phyloP scores from a whole-genome alignment of 2,888 invertebrate genomes.

The Conchocele bisecta region DNA sequence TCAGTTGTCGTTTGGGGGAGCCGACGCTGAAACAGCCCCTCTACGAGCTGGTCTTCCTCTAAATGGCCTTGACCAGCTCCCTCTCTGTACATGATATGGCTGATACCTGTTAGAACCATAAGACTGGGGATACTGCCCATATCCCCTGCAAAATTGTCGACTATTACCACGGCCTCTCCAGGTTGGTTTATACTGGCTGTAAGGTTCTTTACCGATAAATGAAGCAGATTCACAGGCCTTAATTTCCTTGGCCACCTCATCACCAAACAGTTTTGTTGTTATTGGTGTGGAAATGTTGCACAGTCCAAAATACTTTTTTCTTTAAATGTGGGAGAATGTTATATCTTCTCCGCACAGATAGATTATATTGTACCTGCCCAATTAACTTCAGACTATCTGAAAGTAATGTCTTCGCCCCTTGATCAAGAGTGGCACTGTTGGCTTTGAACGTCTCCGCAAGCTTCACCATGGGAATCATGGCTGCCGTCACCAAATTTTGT shows the following conservation, averaged over 20 bases:
- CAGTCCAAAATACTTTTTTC: background rate
- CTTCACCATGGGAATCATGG: slow-evolving; percentile 2
- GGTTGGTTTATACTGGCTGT: background rate
- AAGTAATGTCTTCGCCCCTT: background rate
- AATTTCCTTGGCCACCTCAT: background rate
- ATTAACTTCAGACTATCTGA: background rate
- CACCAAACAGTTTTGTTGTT: slow-evolving; percentile 1
- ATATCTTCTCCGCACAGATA: background rate
- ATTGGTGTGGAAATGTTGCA: background rate
- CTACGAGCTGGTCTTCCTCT: too few relatives aligned
- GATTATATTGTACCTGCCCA: background rate
- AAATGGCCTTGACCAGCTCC: background rate
- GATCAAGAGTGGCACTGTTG: background rate
- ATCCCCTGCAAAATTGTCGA: background rate
- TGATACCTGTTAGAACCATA: too few relatives aligned
- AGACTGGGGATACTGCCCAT: background rate
- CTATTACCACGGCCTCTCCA: background rate
- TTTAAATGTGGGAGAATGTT: background rate
- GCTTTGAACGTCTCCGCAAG: background rate
- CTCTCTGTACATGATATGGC: background rate
- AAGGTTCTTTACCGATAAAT: background rate
- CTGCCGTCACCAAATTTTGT: slow-evolving; percentile 15
- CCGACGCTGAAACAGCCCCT: background rate
- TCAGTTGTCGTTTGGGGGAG: slow-evolving; percentile 16
- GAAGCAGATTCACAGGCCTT: background rate